Percentiles rank a stretch among this genome's conserved stretches.
phyloP scores from a whole-genome alignment of 2,113 vertebrate species.

The Phalacrocorax carbo region DNA sequence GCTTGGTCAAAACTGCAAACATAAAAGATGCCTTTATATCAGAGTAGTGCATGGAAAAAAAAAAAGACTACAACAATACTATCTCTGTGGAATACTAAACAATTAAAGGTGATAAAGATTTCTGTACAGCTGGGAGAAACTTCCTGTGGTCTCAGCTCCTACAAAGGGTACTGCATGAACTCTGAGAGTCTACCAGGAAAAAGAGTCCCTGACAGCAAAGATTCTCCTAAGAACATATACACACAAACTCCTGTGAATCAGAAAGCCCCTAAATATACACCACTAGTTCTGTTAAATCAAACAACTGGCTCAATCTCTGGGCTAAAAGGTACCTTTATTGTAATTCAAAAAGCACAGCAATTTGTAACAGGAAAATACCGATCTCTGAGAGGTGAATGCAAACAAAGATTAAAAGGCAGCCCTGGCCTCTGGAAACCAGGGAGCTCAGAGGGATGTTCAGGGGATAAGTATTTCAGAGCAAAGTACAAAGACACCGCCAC shows the following conservation, averaged over 20 bases:
- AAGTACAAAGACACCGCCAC: constrained; percentile 27
- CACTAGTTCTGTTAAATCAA: constrained; percentile 1
- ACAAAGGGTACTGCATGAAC: neutral
- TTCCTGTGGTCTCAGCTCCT: neutral
- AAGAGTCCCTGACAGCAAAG: neutral
- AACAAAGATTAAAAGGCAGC: constrained; percentile 52
- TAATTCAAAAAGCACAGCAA: constrained; percentile 24
- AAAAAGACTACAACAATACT: constrained; percentile 1
- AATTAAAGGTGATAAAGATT: constrained; percentile 12
- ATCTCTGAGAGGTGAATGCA: constrained; percentile 24
- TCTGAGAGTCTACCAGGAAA: neutral
- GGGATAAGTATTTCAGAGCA: constrained; percentile 50
- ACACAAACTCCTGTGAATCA: neutral
- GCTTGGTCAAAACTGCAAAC: constrained; percentile 22
- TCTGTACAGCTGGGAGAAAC: neutral
- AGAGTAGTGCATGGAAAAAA: neutral
- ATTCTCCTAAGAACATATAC: neutral
- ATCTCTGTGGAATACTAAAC: constrained; percentile 19
- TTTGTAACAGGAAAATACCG: constrained; percentile 48
- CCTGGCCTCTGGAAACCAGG: constrained; percentile 26
- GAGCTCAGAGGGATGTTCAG: neutral
- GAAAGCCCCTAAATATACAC: neutral
- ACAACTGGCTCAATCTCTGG: neutral
- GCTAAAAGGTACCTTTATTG: constrained; percentile 22
- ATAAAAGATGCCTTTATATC: constrained; percentile 54